phyloP scores from a whole-genome alignment of 2,797 vertebrate genomes.

The Platalea minor region DNA sequence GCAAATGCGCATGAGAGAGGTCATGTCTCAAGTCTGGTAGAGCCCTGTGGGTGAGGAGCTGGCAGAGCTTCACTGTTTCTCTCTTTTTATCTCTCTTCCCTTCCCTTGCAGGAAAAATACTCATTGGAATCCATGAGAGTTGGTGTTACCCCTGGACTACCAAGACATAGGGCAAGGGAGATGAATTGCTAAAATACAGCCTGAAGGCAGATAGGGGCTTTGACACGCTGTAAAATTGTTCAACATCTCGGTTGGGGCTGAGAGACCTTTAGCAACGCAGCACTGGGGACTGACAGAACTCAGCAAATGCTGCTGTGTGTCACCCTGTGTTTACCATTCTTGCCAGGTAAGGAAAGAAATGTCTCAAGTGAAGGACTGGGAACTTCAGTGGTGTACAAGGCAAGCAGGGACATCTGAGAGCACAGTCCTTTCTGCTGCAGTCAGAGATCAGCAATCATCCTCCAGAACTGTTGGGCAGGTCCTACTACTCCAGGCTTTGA shows the following conservation, averaged over 20 bases:
- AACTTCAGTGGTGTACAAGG: background rate
- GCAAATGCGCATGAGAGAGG: fast-evolving
- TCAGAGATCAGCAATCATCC: background rate
- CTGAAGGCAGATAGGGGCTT: background rate
- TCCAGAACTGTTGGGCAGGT: background rate
- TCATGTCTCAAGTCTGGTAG: background rate
- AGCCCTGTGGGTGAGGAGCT: background rate
- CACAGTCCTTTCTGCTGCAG: background rate
- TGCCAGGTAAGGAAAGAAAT: background rate
- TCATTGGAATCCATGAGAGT: background rate
- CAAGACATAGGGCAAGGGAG: background rate
- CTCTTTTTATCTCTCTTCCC: background rate
- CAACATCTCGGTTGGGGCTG: background rate
- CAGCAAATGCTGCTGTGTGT: background rate
- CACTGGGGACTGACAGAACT: background rate
- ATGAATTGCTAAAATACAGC: background rate
- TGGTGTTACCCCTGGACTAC: background rate
- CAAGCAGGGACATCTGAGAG: background rate
- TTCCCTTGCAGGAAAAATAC: background rate
- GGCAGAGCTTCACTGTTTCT: background rate
- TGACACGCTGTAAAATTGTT: background rate
- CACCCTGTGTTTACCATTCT: background rate
- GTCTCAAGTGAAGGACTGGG: background rate
- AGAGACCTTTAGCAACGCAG: background rate
- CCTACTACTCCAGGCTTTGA: background rate